Evolutionary conservation across 2,888 invertebrate genomes (phyloP), one percentile per base, ranked within the genome.

Genomic region (Perdita meconis): DNA sequence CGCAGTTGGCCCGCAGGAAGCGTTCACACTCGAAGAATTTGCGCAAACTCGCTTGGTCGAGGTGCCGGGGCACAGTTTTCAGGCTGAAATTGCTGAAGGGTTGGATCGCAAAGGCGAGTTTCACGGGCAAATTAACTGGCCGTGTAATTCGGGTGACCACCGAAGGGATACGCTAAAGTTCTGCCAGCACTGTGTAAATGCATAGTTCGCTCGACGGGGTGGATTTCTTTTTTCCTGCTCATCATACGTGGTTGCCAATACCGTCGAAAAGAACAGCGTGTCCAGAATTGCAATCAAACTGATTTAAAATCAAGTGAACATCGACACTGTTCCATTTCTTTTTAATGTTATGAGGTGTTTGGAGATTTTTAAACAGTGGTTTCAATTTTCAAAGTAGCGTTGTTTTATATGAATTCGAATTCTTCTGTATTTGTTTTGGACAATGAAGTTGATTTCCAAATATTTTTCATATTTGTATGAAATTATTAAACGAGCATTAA

Each of bases 121-220:
- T 79, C 70, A 70, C 68, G 34, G 65, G 40, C 42, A 79, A 79
- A 82, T 81, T 79, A 81, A 81, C 82, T 68, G 63, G 55, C 75
- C 75, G 68, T 81, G 70, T 82, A 75, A 82, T 79, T 79, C 57
- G 57, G 66, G 50, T 47, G 66, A 73, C 69, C 69, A 42, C 72
- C 30, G 59, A 77, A 55, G 40, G 38, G 73, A 22, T 63, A 50
- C 59, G 57, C 16, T 56, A 24, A 63, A 68, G 51, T 69, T 69
- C 19, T 24, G 22, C 34, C 34, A 67, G 51, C 22, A 24, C 10
- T 30, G 42, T 24, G 19, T 47, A 55, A 47, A 44, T 34, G 40
- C 24, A 61, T 53, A 56, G 55, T 47, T 36, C 34, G 19, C 30
- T 26, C 19, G 13, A 63, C 47, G 65, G 44, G 70, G 55, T 38